Evolutionary conservation across 2,113 vertebrate genomes (phyloP).

Genomic region (Prionailurus viverrinus): DNA sequence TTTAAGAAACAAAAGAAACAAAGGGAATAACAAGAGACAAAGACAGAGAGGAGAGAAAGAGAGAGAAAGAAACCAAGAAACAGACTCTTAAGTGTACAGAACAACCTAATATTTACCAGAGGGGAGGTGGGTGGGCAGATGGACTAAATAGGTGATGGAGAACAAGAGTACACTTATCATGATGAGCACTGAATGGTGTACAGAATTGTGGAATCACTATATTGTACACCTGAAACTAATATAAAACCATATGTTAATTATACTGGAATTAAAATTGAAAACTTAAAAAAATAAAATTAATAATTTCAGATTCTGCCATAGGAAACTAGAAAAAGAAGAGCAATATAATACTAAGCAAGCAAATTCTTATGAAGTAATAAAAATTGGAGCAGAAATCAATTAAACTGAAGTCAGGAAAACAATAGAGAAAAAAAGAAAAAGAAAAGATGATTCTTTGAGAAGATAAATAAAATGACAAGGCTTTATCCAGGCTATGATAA

Average conservation of each 20-base stretch:
- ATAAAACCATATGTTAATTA: neutral
- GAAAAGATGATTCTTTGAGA: neutral
- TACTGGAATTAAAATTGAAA: neutral
- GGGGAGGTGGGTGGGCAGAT: neutral
- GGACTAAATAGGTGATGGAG: neutral
- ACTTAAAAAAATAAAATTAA: neutral
- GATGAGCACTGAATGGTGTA: neutral
- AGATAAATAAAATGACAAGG: neutral
- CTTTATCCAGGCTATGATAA: neutral
- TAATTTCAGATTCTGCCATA: neutral
- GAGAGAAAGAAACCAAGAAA: neutral
- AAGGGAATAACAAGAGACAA: neutral
- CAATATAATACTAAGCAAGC: neutral
- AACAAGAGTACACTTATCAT: neutral
- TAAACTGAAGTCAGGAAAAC: neutral
- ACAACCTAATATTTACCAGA: neutral
- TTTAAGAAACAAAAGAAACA: neutral
- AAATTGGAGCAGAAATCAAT: neutral
- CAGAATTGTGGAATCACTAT: neutral
- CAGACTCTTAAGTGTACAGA: neutral
- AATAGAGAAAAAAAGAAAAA: neutral
- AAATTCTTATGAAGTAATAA: neutral
- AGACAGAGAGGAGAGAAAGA: neutral
- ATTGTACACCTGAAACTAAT: neutral
- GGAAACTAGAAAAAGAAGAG: neutral